Evolutionary conservation across 2,888 invertebrate species (phyloP), one percentile per base, ranked within the genome.

Genomic region (Malthinus flaveolus): DNA sequence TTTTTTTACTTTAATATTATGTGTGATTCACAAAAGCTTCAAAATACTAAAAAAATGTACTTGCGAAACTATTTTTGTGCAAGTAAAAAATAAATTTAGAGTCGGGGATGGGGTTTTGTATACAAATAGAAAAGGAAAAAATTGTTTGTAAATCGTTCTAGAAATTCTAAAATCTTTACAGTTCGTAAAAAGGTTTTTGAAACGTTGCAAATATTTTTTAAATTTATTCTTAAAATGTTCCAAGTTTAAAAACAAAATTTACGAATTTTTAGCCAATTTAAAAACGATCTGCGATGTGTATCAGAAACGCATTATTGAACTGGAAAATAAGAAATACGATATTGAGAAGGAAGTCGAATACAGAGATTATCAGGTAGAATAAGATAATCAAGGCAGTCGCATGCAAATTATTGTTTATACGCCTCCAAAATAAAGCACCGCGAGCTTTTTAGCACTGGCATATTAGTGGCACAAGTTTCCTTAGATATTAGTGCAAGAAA

Each of bases 261-360:
- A 53, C 49, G 12, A 52, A 32, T 53, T 44, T 58, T 65, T 78
- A 78, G 78, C 69, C 57, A 71, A 65, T 63, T 60, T 75, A 69
- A 79, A 76, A 72, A 70, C 73, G 71, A 72, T 76, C 67, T 75
- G 76, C 71, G 73, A 78, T 83, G 86, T 86, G 78, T 92, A 93
- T 84, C 88, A 95, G 83, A 86, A 87, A 77, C 89, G 90, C 83
- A 89, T 94, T 82, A 82, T 79, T 79, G 83, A 84, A 75, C 86
- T 95, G 80, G 94, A 95, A 83, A 89, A 89, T 80, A 87, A 91
- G 84, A 97, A 97, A 87, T 97, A 94, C 87, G 98, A 99, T 87
- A 89, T 95, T 85, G 98, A 99, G 85, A 87, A 90, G 84, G 93
- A 93, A 84, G 95, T 97, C 82, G 88, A 93, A 83, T 90, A 89